A percentile compares a stretch with the other conserved stretches of the same genome.
These are phyloP conservation scores for Uria lomvia DNA, from an alignment of 2,113 vertebrate species.

Conservation along the genomic window DNA sequence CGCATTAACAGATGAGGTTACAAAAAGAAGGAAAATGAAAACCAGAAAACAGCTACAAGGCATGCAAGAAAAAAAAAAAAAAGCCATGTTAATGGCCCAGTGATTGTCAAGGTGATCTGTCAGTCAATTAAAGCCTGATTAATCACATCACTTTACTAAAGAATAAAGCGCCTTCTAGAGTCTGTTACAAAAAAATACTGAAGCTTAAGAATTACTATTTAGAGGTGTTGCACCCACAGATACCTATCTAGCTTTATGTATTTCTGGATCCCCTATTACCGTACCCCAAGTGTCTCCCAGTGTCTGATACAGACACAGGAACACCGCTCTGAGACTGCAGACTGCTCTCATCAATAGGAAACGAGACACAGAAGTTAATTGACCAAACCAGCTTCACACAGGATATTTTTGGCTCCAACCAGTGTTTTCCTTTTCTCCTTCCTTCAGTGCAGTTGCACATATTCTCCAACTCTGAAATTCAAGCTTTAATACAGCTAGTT, in stretches of 20 bases:
- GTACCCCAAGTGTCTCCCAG: not conserved
- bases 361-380: not conserved
- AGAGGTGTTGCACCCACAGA: not conserved
- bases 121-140: not conserved
- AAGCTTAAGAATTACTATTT: not conserved
- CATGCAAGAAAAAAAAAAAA: not conserved
- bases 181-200: not conserved
- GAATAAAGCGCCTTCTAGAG: not conserved
- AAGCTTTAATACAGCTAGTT: not conserved
- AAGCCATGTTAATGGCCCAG: not conserved
- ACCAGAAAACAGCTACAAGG: not conserved
- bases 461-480: no score
- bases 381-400: not conserved
- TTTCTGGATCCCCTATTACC: not conserved
- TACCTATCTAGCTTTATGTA: not conserved
- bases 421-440: not conserved
- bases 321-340: not conserved
- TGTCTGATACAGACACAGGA: rapidly evolving
- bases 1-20: not conserved
- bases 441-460: not conserved
- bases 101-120: not conserved
- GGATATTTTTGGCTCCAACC: not conserved
- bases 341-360: not conserved
- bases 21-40: not conserved
- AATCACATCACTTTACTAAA: not conserved